phyloP scores from a whole-genome alignment of 2,888 invertebrate genomes.

The Cephus pygmeus region DNA sequence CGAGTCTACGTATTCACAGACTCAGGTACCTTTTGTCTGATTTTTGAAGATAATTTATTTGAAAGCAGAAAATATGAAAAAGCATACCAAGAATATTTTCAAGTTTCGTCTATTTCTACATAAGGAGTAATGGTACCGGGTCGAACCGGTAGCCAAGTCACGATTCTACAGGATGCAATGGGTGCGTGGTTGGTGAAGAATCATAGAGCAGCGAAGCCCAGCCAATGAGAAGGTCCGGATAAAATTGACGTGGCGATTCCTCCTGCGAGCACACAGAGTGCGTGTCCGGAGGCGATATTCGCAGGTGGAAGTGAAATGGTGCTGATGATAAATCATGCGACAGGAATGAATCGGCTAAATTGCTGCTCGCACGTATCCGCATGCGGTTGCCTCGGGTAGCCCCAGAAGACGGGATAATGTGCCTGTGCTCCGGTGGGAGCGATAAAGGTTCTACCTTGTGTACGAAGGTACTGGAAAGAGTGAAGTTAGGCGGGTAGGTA shows the following conservation, averaged over 20 bases:
- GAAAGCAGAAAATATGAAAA: background rate
- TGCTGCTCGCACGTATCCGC: conserved; percentile 58
- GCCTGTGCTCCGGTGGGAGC: background rate
- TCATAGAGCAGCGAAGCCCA: background rate
- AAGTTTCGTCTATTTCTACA: background rate
- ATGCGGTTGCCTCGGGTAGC: conserved; percentile 16
- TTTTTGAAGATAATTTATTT: background rate
- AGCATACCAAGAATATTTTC: background rate
- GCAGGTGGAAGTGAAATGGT: conserved; percentile 10
- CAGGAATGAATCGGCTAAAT: conserved; percentile 62
- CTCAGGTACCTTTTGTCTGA: background rate
- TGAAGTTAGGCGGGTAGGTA: conserved; percentile 5
- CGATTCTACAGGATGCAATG: background rate
- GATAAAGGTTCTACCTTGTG: background rate
- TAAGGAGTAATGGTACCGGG: background rate
- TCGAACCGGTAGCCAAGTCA: background rate
- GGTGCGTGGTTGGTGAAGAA: background rate
- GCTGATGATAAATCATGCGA: conserved; percentile 55
- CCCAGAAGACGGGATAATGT: conserved; percentile 10
- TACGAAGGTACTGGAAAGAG: conserved; percentile 11
- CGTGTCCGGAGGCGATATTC: conserved; percentile 3
- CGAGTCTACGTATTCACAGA: background rate
- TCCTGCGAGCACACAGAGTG: background rate
- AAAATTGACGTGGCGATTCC: conserved; percentile 9
- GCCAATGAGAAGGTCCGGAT: background rate